These are phyloP conservation scores for Sebastes baramenuke DNA, from an alignment of 2,797 vertebrate species.

Conservation along the genomic window DNA sequence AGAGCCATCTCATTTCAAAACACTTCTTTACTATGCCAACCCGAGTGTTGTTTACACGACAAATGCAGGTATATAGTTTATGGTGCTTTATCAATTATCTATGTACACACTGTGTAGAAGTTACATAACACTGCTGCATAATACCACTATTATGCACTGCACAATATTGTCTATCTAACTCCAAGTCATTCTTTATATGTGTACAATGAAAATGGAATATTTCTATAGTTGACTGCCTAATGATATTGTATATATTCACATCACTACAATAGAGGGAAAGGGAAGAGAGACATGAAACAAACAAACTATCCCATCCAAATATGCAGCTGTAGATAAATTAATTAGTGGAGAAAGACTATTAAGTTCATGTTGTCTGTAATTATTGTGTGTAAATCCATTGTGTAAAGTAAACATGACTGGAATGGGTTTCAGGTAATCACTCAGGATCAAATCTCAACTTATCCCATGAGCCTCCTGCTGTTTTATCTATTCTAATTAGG, in stretches of 20 bases:
- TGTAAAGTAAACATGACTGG: not conserved
- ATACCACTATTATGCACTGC: not conserved
- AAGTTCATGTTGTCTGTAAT: slow-evolving; percentile 10
- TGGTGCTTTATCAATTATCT: slow-evolving; percentile 31
- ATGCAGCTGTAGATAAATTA: slow-evolving; percentile 1
- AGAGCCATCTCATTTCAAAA: not conserved
- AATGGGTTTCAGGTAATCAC: not conserved
- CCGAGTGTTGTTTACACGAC: slow-evolving; percentile 24
- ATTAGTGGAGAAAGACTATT: not conserved
- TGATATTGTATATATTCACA: not conserved
- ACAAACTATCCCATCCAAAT: not conserved
- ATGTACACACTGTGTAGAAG: not conserved
- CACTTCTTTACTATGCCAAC: slow-evolving; percentile 11
- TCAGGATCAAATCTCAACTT: not conserved
- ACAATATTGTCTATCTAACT: not conserved
- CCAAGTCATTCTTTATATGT: not conserved
- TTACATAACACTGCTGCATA: not conserved
- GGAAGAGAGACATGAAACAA: not conserved
- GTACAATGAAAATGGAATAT: not conserved
- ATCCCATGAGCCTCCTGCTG: not conserved
- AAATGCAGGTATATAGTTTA: slow-evolving; percentile 21
- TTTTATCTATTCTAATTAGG: not conserved
- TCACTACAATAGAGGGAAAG: not conserved
- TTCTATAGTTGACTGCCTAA: not conserved
- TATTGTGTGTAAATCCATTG: not conserved